Base-by-base conservation (phyloP, 1,140 invertebrate genomes). In the Solenopsis invicta region DNA sequence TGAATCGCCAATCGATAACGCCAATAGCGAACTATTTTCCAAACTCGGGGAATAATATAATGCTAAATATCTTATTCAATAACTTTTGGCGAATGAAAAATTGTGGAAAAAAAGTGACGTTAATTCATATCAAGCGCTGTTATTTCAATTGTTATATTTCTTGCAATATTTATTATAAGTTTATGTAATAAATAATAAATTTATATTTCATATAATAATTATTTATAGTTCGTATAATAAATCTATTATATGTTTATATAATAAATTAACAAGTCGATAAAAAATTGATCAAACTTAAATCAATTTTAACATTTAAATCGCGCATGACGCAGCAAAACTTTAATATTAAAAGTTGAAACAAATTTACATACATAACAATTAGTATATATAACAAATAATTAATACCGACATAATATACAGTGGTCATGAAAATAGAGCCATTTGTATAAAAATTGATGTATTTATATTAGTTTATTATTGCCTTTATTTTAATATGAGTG, bases 11-110 rank as follows among this genome's bases (percentile, higher is more conserved):
- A 69, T 69, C 76, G 80, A 59, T 84, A 48, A 78, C 13, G 62
- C 84, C 74, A 80, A 85, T 56, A 45, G 13, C 50, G 74, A 41
- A 66, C 84, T 66, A 80, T 85, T 85, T 54, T 80, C 37, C 54
- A 86, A 74, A 75, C 41, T 86, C 67, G 62, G 13, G 9, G 3
- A 52, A 13, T 56, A 45, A 37, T 66, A 16, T 50, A 69, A 69
- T 75, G 18, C 37, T 12, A 56, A 59, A 16, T 37, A 13, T 54
- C 9, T 37, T 54, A 24, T 75, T 75, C 41, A 24, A 24, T 5
- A 34, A 62, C 21, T 37, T 71, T 69, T 18, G n/a, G 16, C 2
- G 18, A 54, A n/a, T 10, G 6, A 59, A 18, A 56, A 81, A 5
- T 45, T 5, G 13, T 34, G 9, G 24, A 4, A 2, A 62, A 9